Conservation (phyloP, 2,113 vertebrate species). For the Pollachius pollachius region DNA sequence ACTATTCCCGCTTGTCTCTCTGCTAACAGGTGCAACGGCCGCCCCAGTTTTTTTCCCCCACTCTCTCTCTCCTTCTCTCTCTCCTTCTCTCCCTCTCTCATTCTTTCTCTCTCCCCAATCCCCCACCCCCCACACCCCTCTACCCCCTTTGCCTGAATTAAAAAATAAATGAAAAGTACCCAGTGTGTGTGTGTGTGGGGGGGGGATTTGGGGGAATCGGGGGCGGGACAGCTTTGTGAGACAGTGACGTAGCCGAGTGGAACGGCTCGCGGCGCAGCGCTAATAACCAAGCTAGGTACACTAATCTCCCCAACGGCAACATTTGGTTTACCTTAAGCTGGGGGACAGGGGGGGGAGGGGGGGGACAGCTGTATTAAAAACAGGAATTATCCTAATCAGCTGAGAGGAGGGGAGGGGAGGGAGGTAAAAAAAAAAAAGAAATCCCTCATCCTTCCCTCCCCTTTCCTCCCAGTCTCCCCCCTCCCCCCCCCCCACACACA, state of each 20-base stretch:
- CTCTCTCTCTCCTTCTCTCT: conserved; percentile 18
- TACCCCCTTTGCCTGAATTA: too few relatives aligned
- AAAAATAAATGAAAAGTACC: too few relatives aligned
- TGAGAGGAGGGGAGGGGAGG: conserved; percentile 24
- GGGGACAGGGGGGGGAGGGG: conserved; percentile 15
- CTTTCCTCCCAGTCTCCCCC: conserved; percentile 58
- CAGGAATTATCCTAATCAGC: conserved; percentile 99
- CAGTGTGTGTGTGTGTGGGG: too few relatives aligned
- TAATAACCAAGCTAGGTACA: conserved; percentile 99
- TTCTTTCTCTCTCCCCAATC: conserved; percentile 54
- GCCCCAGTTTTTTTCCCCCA: conserved; percentile 39
- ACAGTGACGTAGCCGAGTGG: too few relatives aligned
- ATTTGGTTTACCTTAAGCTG: conserved; percentile 99
- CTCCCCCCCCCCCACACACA: too few relatives aligned
- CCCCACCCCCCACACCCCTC: too few relatives aligned
- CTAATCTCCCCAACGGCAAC: conserved; percentile 98
- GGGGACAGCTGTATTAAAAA: conserved; percentile 99
- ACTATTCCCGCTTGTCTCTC: too few relatives aligned
- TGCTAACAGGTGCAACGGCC: conserved; percentile 79
- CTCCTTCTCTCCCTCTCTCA: conserved; percentile 18
- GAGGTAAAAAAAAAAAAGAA: too few relatives aligned
- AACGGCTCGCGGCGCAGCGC: conserved; percentile 57
- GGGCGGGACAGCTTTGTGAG: too few relatives aligned
- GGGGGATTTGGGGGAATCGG: too few relatives aligned
- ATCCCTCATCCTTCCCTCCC: conserved; percentile 76